Conservation (phyloP, 1,140 invertebrate genomes). For the Nasonia vitripennis region DNA sequence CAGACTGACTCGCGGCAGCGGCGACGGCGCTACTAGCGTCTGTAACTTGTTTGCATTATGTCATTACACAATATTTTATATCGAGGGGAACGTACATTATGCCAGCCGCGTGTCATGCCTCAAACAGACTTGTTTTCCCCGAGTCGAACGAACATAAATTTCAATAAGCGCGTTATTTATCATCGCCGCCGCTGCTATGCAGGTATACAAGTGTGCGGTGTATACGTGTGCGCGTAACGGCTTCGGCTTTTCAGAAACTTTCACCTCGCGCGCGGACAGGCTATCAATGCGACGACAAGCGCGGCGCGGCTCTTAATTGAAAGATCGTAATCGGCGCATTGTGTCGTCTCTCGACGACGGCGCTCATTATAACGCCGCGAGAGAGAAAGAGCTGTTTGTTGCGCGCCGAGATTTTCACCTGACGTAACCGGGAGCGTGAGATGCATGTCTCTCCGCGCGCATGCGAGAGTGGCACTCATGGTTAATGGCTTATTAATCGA, state of each 20-base stretch:
- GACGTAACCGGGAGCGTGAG: slow-evolving; percentile 11
- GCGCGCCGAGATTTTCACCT: slow-evolving; percentile 11
- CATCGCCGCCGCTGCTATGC: neutral
- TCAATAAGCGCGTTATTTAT: slow-evolving; percentile 52
- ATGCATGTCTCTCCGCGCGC: neutral
- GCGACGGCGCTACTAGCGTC: neutral
- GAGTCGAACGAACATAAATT: slow-evolving; percentile 45
- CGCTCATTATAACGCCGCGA: slow-evolving; percentile 8
- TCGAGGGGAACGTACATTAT: slow-evolving; percentile 44
- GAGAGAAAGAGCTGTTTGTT: neutral
- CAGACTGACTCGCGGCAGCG: neutral
- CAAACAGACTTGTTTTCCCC: slow-evolving; percentile 49
- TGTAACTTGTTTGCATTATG: slow-evolving; percentile 52
- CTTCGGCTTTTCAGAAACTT: slow-evolving; percentile 43
- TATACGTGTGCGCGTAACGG: neutral
- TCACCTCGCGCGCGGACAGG: slow-evolving; percentile 29
- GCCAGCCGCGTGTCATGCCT: slow-evolving; percentile 47
- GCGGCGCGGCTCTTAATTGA: slow-evolving; percentile 44
- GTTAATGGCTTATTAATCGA: slow-evolving; percentile 34
- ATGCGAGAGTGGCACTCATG: neutral
- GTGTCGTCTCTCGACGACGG: neutral
- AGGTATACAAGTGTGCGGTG: neutral
- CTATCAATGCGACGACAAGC: slow-evolving; percentile 32
- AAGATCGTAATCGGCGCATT: slow-evolving; percentile 47
- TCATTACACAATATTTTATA: slow-evolving; percentile 55